Conservation (phyloP, 2,113 vertebrate species). For the Ibidorhyncha struthersii region DNA sequence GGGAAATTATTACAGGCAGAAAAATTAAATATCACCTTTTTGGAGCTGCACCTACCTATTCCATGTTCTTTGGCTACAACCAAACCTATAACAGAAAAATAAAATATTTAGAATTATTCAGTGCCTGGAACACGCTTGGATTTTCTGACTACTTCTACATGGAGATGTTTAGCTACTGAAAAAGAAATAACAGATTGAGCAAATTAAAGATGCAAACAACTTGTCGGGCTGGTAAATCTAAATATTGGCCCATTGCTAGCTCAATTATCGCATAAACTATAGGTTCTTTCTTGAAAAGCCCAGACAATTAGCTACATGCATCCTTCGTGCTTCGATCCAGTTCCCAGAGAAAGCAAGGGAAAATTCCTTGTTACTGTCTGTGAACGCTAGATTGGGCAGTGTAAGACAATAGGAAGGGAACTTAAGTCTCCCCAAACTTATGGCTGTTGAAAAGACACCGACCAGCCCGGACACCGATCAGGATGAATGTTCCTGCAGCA, state of each 20-base stretch:
- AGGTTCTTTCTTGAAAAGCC: background rate
- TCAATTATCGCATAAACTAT: background rate
- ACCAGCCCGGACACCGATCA: fast-evolving
- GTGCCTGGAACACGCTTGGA: background rate
- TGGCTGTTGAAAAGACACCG: background rate
- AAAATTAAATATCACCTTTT: background rate
- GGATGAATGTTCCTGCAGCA: background rate
- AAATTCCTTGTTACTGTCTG: background rate
- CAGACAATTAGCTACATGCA: background rate
- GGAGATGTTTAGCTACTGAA: constrained; percentile 18
- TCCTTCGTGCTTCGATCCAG: background rate
- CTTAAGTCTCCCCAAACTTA: background rate
- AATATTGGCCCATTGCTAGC: constrained; percentile 1
- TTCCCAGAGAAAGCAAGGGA: background rate
- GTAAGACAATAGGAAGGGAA: background rate
- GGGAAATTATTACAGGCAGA: background rate
- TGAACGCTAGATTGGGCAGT: background rate
- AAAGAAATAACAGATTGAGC: constrained; percentile 48
- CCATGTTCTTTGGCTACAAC: background rate
- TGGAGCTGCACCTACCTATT: background rate
- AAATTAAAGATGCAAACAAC: constrained; percentile 60
- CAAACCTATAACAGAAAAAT: background rate
- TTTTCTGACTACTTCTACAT: constrained; percentile 6
- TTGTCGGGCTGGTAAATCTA: constrained; percentile 46
- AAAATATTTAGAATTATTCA: background rate